phyloP scores from a whole-genome alignment of 2,888 invertebrate species.

The Pecten maximus region DNA sequence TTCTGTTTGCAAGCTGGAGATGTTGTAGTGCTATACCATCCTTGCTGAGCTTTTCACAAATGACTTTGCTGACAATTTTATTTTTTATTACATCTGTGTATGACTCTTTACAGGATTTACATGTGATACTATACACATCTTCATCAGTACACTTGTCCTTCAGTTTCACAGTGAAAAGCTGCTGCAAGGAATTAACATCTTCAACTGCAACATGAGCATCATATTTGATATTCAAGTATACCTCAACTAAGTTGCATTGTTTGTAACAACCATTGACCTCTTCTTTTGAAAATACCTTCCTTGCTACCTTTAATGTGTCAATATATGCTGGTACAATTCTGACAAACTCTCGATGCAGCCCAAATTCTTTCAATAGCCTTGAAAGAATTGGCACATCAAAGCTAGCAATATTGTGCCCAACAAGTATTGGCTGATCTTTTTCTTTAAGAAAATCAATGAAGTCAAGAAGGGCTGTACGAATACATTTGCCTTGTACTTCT shows the following conservation, averaged over 20 bases:
- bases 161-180: conserved; percentile 24
- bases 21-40: conserved; percentile 21
- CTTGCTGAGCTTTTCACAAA: not conserved
- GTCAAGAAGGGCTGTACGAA: conserved; percentile 26
- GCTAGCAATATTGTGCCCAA: conserved; percentile 43
- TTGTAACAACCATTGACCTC: conserved; percentile 31
- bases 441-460: conserved; percentile 36
- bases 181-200: conserved; percentile 39
- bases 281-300: not conserved
- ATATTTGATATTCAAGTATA: conserved; percentile 5
- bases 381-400: conserved; percentile 1
- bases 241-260: conserved; percentile 21
- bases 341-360: not conserved
- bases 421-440: conserved; percentile 18
- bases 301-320: conserved; percentile 38
- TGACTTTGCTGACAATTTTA: not conserved
- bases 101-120: too few species aligned
- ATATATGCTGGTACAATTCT: conserved; percentile 30
- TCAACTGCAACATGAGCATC: conserved; percentile 40
- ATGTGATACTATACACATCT: conserved; percentile 16
- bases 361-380: not conserved
- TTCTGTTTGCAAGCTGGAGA: conserved; percentile 25
- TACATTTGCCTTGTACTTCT: not conserved
- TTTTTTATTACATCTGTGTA: not conserved
- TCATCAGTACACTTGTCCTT: not conserved